phyloP scores from a whole-genome alignment of 2,797 vertebrate genomes.

The Rousettus madagascariensis region DNA sequence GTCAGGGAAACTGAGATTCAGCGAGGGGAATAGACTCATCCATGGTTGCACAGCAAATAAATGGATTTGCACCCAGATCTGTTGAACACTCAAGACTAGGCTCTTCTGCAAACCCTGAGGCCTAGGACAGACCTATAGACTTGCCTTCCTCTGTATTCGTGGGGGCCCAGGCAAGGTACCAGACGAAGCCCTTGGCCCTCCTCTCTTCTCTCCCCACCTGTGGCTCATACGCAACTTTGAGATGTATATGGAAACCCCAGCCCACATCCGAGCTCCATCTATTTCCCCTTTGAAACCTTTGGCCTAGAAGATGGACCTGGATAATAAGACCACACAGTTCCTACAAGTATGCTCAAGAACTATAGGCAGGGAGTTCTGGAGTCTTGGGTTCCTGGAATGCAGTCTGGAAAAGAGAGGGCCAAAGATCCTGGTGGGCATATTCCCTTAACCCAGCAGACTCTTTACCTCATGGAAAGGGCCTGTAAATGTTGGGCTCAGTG shows the following conservation, averaged over 20 bases:
- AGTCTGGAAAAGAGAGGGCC: conserved; percentile 13
- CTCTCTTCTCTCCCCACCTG: neutral
- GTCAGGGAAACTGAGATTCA: conserved; percentile 34
- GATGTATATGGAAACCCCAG: neutral
- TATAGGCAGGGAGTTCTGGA: conserved; percentile 8
- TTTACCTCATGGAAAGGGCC: neutral
- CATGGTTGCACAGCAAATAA: neutral
- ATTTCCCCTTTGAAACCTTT: neutral
- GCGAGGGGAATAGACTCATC: conserved; percentile 18
- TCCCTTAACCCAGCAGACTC: neutral
- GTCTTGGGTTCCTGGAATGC: neutral
- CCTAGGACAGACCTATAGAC: neutral
- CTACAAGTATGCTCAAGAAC: conserved; percentile 47
- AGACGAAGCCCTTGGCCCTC: neutral
- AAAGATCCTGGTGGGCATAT: neutral
- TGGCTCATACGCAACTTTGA: neutral
- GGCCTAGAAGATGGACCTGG: neutral
- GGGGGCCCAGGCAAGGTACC: neutral
- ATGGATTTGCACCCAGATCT: conserved; percentile 17
- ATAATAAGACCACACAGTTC: conserved; percentile 26
- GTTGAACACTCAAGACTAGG: neutral
- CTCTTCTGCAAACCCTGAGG: neutral
- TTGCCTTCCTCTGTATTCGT: neutral
- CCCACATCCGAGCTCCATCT: neutral
- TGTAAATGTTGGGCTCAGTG: neutral